Evolutionary conservation across 2,888 invertebrate species (phyloP), one percentile per base, ranked within the genome.

Genomic region (Eilema sororculum): DNA sequence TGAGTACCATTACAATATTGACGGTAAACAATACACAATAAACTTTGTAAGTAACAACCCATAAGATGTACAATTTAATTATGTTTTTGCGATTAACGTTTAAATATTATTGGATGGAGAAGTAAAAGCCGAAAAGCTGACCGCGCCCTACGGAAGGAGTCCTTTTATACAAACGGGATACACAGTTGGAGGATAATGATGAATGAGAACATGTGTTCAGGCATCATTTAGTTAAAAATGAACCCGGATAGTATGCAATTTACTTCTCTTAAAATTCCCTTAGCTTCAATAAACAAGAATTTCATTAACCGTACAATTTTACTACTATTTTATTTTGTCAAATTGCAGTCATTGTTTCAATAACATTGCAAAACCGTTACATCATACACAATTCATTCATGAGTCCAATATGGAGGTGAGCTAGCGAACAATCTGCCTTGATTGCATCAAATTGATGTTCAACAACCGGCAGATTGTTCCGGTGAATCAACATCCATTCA

Each of bases 371-470:
- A 68, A 70, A 59, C 68, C 2, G 73, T 83, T 76, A 78, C 82
- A 82, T 85, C 81, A 84, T 12, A 37, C 75, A 72, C 74, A 71
- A 74, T 81, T 74, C 81, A 88, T 86, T 87, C 85, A 85, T 79
- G 77, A 78, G 73, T 52, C 81, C 82, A 78, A 77, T 85, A 81
- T 82, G 78, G 60, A 78, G 81, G 79, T 74, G 76, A 83, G 77
- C 78, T 65, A 72, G 73, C 80, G 79, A 76, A 79, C 79, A 76
- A 81, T 76, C 82, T 72, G 82, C 76, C 81, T 84, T 89, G 89
- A 92, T 91, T 91, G 87, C 85, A 80, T 80, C 86, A 90, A 92
- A 91, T 90, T 90, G 90, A 80, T 87, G 85, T 80, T 83, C 86
- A 90, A 87, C 89, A 82, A 88, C 88, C 89, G 88, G 82, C 86